Conservation (phyloP, 2,888 invertebrate genomes). For the Ganaspis brasiliensis region DNA sequence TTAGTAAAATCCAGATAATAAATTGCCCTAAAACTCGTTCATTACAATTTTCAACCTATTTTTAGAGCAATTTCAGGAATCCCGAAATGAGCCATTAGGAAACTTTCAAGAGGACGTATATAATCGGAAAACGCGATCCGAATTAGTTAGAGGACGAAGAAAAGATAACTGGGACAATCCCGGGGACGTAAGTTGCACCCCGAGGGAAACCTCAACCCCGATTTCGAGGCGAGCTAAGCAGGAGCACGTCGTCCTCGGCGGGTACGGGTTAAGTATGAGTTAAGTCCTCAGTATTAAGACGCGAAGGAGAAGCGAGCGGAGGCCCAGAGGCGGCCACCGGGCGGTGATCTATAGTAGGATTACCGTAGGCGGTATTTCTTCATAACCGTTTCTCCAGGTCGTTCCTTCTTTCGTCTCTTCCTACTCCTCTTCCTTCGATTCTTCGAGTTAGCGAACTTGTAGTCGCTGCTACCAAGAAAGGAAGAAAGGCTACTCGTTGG, state of each 20-base stretch:
- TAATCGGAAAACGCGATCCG: conserved; percentile 26
- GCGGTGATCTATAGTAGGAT: conserved; percentile 80
- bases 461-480: conserved; percentile 19
- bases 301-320: conserved; percentile 63
- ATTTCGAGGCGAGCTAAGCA: conserved; percentile 55
- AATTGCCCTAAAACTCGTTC: background rate
- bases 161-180: conserved; percentile 38
- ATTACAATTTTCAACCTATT: background rate
- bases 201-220: conserved; percentile 15
- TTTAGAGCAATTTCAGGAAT: background rate
- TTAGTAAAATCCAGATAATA: too few relatives aligned
- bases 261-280: conserved; percentile 75
- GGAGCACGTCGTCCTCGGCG: conserved; percentile 58
- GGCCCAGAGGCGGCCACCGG: conserved; percentile 69
- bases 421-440: background rate
- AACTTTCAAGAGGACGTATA: conserved; percentile 14
- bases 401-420: conserved; percentile 54
- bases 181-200: conserved; percentile 22
- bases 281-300: conserved; percentile 77
- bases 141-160: conserved; percentile 36
- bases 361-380: conserved; percentile 80
- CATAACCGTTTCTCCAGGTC: conserved; percentile 72
- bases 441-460: conserved; percentile 36
- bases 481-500: conserved; percentile 50
- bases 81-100: conserved; percentile 8